phyloP scores from a whole-genome alignment of 2,888 invertebrate species.

The Drosophila flavopinicola region DNA sequence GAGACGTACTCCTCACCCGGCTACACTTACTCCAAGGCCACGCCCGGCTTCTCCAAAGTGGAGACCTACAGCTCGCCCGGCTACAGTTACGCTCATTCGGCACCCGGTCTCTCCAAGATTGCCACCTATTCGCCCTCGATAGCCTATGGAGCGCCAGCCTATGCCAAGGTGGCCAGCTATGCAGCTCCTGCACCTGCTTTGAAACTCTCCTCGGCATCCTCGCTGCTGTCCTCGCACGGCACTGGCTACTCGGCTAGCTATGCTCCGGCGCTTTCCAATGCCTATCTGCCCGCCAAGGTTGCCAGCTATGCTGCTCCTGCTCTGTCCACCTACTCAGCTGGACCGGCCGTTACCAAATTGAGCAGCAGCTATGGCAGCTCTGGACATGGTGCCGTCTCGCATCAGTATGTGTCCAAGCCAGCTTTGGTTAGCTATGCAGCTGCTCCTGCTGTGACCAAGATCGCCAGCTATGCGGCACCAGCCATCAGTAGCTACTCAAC shows the following conservation, averaged over 20 bases:
- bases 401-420: slow-evolving; percentile 76
- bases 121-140: slow-evolving; percentile 76
- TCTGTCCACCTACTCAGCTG: slow-evolving; percentile 27
- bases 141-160: slow-evolving; percentile 60
- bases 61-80: slow-evolving; percentile 73
- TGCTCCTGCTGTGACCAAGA: slow-evolving; percentile 44
- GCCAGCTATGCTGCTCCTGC: slow-evolving; percentile 58
- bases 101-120: slow-evolving; percentile 68
- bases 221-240: slow-evolving; percentile 54
- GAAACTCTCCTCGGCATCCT: slow-evolving; percentile 51
- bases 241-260: slow-evolving; percentile 61
- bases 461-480: slow-evolving; percentile 39
- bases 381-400: slow-evolving; percentile 49
- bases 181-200: slow-evolving; percentile 46
- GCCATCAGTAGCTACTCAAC: slow-evolving; percentile 27
- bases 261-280: slow-evolving; percentile 69
- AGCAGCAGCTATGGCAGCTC: slow-evolving; percentile 43
- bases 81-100: slow-evolving; percentile 58
- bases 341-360: slow-evolving; percentile 47
- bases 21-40: slow-evolving; percentile 84
- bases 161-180: slow-evolving; percentile 61
- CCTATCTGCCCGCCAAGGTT: slow-evolving; percentile 68
- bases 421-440: slow-evolving; percentile 33
- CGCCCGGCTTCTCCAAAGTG: slow-evolving; percentile 71
- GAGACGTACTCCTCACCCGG: slow-evolving; percentile 83